A percentile compares a stretch with the other conserved stretches of the same genome.
These are phyloP conservation scores for Jacana jacana DNA, from an alignment of 2,113 vertebrate genomes.

Conservation along the genomic window DNA sequence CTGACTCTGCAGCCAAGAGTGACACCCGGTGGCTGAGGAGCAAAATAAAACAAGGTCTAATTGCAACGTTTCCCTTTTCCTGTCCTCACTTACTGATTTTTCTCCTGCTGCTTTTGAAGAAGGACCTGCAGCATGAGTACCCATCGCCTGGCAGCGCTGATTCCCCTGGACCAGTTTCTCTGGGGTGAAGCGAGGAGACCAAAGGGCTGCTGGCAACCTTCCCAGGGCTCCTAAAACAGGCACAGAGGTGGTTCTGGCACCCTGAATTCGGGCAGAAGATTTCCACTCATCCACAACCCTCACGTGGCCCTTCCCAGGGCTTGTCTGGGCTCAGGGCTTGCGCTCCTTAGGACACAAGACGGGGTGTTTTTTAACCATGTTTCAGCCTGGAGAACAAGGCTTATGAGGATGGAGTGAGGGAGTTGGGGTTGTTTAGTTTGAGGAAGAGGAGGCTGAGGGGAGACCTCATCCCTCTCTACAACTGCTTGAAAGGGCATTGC, in stretches of 20 bases:
- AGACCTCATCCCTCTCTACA: too few relatives aligned
- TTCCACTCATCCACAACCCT: not conserved
- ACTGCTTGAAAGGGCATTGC: too few relatives aligned
- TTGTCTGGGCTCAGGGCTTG: not conserved
- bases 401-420: too few relatives aligned
- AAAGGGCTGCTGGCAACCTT: not conserved
- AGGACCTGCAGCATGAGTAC: too few relatives aligned
- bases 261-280: not conserved
- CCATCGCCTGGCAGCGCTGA: not conserved
- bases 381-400: too few relatives aligned
- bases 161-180: not conserved
- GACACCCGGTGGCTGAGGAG: slow-evolving; percentile 32
- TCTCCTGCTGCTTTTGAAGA: not conserved
- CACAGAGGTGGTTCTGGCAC: not conserved
- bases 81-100: not conserved
- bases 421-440: too few relatives aligned
- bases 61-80: not conserved
- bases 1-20: not conserved
- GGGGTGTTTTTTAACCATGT: not conserved
- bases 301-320: not conserved
- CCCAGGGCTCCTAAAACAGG: not conserved
- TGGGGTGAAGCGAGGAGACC: not conserved
- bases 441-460: too few relatives aligned
- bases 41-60: not conserved
- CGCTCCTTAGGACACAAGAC: not conserved